These are phyloP conservation scores for Crotalus tigris DNA, from an alignment of 2,113 vertebrate genomes.

Conservation along the genomic window DNA sequence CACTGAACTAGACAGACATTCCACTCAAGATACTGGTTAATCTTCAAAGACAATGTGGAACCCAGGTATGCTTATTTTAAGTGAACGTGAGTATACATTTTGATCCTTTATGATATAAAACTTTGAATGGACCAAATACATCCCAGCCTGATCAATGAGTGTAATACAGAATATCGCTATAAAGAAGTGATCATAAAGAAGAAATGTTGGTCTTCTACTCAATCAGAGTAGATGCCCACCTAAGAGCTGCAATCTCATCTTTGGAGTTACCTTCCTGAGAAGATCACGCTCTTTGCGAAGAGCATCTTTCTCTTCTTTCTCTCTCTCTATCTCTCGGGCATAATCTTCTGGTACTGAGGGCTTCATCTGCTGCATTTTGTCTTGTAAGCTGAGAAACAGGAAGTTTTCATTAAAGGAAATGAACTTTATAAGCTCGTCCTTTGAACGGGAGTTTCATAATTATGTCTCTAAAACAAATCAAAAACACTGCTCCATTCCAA, in stretches of 20 bases:
- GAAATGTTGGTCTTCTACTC: neutral
- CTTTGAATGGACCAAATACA: neutral
- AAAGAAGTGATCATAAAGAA: neutral
- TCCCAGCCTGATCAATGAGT: neutral
- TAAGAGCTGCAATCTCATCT: accelerated
- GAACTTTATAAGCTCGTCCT: neutral
- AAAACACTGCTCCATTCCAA: neutral
- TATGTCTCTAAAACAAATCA: neutral
- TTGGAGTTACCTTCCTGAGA: slow-evolving; percentile 82
- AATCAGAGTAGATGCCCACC: neutral
- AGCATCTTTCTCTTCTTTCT: slow-evolving; percentile 71
- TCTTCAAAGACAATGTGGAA: neutral
- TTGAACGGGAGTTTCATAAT: neutral
- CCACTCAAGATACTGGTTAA: neutral
- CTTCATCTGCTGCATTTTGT: slow-evolving; percentile 78
- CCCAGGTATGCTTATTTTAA: neutral
- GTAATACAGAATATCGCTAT: neutral
- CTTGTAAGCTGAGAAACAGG: slow-evolving; percentile 80
- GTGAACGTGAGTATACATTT: neutral
- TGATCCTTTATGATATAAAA: neutral
- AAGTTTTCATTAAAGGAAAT: accelerated
- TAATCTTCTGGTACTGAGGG: slow-evolving; percentile 68
- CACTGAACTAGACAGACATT: no score
- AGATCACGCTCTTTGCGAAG: slow-evolving; percentile 85
- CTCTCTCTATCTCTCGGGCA: slow-evolving; percentile 74